Base-by-base conservation (phyloP, 2,113 vertebrate genomes). In the Stegostoma tigrinum region DNA sequence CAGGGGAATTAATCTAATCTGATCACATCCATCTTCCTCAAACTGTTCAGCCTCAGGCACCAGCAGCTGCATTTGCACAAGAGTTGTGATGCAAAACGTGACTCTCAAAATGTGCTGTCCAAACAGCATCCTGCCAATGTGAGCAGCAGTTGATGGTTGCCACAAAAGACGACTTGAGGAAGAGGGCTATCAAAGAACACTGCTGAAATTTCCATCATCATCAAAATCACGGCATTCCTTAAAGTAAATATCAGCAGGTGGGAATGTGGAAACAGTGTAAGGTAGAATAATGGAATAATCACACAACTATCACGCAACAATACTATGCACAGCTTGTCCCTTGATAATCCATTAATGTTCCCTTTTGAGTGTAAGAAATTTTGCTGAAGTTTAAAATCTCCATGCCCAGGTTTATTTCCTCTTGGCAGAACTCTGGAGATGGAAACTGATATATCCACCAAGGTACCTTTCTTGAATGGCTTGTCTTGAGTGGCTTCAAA, bases 391-490 rank as follows among this genome's bases (percentile, higher is more conserved):
- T 93, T 24, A n/a, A 19, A 48, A 6, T 91, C 34, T n/a, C 19
- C 34, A 67, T 83, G 89, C 17, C 87, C 6, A 34, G 30, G 17
- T 64, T 93, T n/a, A 17, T 5, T 80, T 5, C 78, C 78, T 83
- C 80, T 42, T 19, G 42, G 4, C 17, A 83, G 38, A 23, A 5
- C n/a, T 83, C 55, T 64, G 87, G 61, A 38, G 52, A 93, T 19
- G 8, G 55, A 61, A 66, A 1, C 15, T 64, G 34, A 64, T 17
- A 93, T 23, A 64, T 23, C 67, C 30, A 93, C 2, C 0, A 8
- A 19, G 34, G 12, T 89, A 99, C 99, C 98, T 97, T 97, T 97
- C 97, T 97, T 98, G 0, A 98, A 97, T 0, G 98, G 98, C 70
- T 98, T 98, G 0, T 98, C 97, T 45, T 98, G 97, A 0, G 97